Percentiles rank a stretch among this genome's conserved stretches.
These are phyloP conservation scores for Trogon melanurus DNA, from an alignment of 2,113 vertebrate genomes.

Conservation along the genomic window DNA sequence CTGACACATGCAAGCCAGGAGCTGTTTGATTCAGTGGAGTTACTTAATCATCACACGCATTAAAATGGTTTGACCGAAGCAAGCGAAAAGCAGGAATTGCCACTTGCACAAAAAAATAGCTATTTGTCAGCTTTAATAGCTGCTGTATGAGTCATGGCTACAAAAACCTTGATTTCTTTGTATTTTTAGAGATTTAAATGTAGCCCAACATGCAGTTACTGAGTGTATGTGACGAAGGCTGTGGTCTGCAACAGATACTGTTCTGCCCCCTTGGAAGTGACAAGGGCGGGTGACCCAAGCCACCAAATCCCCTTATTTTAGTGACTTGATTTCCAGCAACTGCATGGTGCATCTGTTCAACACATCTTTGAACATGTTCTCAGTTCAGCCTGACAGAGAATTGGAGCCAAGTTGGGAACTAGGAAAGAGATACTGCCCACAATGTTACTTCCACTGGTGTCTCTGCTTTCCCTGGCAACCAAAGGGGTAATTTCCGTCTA, in stretches of 20 bases:
- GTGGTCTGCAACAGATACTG: background rate
- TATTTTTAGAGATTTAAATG: background rate
- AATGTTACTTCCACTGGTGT: rapidly evolving
- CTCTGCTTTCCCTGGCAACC: background rate
- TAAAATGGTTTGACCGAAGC: background rate
- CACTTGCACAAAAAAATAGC: background rate
- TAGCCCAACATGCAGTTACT: background rate
- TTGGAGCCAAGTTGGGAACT: background rate
- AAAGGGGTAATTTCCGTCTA: background rate
- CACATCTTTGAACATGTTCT: background rate
- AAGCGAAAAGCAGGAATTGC: background rate
- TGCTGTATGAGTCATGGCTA: background rate
- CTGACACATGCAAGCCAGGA: background rate
- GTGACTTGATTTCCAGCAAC: background rate
- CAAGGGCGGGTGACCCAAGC: background rate
- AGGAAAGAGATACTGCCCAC: background rate
- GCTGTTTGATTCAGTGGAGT: background rate
- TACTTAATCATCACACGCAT: background rate
- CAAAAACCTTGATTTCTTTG: background rate
- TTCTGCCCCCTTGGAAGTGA: background rate
- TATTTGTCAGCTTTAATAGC: constrained; percentile 17
- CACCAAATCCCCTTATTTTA: background rate
- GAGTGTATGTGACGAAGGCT: background rate
- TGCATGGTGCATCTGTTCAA: background rate
- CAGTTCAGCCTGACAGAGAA: background rate